Evolutionary conservation across 2,113 vertebrate species (phyloP).

Genomic region (Conger conger): DNA sequence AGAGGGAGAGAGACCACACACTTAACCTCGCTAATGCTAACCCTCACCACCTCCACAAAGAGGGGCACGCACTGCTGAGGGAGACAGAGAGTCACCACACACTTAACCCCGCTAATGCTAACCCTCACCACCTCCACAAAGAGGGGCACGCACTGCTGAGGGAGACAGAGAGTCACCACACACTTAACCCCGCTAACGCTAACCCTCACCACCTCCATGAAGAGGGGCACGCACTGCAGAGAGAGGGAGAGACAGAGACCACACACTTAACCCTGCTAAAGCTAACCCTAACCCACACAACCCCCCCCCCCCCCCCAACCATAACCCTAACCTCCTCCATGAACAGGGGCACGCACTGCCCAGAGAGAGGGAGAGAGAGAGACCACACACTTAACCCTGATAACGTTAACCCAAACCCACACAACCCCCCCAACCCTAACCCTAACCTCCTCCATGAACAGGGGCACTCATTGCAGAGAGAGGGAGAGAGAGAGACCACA

Average conservation of each 20-base stretch:
- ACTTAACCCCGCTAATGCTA: no score
- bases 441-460: slow-evolving; percentile 90
- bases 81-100: background rate
- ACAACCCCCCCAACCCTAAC: no score
- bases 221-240: no score
- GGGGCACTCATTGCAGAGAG: slow-evolving; percentile 81
- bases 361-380: background rate
- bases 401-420: no score
- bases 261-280: no score
- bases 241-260: no score
- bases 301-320: no score
- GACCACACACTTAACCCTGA: no score
- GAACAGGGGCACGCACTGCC: slow-evolving; percentile 89
- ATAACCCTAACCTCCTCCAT: slow-evolving; percentile 92
- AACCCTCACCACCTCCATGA: no score
- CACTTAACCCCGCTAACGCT: no score
- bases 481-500: background rate
- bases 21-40: no score
- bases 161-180: background rate
- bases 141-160: slow-evolving; percentile 83
- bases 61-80: slow-evolving; percentile 83
- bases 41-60: slow-evolving; percentile 93
- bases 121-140: slow-evolving; percentile 91
- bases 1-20: background rate
- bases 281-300: no score